Conservation (phyloP, 2,888 invertebrate genomes). For the Myopa testacea region DNA sequence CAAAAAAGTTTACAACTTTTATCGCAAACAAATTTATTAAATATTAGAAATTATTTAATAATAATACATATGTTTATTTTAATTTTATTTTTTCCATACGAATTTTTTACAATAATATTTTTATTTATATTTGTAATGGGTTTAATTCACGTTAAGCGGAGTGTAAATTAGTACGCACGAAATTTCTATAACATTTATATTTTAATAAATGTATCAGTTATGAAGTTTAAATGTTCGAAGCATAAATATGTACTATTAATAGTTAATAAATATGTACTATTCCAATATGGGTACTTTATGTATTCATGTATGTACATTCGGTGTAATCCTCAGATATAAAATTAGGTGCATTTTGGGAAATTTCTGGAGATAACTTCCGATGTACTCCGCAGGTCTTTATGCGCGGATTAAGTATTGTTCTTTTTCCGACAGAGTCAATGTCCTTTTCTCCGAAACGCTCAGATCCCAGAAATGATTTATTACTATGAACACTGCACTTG, state of each 20-base stretch:
- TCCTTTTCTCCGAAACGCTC: constrained; percentile 26
- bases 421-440: constrained; percentile 16
- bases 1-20: too few relatives aligned
- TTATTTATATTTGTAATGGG: neutral
- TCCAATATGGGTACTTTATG: neutral
- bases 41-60: too few relatives aligned
- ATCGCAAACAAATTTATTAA: too few relatives aligned
- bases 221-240: neutral
- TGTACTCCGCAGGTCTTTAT: constrained; percentile 20
- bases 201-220: neutral
- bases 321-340: constrained; percentile 26
- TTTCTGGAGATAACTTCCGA: constrained; percentile 32
- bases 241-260: neutral
- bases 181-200: neutral
- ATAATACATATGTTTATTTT: too few relatives aligned
- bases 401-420: constrained; percentile 25
- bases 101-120: neutral
- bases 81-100: neutral
- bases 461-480: constrained; percentile 26
- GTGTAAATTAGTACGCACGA: constrained; percentile 5
- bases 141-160: neutral
- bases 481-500: constrained; percentile 37
- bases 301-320: constrained; percentile 10
- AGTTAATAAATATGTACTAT: neutral
- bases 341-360: constrained; percentile 23